These are phyloP conservation scores for Pseudeuparius sepicola DNA, from an alignment of 2,888 invertebrate species.

Conservation along the genomic window DNA sequence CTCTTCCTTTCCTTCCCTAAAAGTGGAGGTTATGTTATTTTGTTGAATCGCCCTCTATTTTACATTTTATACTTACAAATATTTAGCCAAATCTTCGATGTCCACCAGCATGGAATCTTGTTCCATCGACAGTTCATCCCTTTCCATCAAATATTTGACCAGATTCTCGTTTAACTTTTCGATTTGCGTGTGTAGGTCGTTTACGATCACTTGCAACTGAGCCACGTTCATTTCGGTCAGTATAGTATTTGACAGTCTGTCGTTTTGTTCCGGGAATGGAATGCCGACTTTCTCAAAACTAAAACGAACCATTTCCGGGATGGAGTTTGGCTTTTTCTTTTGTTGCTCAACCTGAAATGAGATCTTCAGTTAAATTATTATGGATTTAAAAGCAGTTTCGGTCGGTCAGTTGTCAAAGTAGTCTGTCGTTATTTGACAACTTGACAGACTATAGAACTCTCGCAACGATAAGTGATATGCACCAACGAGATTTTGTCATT, in stretches of 20 bases:
- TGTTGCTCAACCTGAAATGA: slow-evolving; percentile 53
- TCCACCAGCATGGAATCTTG: slow-evolving; percentile 97
- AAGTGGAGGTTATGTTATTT: slow-evolving; percentile 33
- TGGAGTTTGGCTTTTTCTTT: slow-evolving; percentile 64
- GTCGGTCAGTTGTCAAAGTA: too few species aligned
- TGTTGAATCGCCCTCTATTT: slow-evolving; percentile 43
- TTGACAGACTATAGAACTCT: too few species aligned
- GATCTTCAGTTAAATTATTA: too few species aligned
- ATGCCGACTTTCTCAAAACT: slow-evolving; percentile 75
- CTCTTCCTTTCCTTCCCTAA: slow-evolving; percentile 44
- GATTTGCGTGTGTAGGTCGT: slow-evolving; percentile 89
- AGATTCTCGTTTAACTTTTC: slow-evolving; percentile 85
- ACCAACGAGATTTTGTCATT: too few species aligned
- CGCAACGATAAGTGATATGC: too few species aligned
- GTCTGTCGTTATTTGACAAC: too few species aligned
- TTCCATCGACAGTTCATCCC: slow-evolving; percentile 95
- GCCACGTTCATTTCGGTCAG: slow-evolving; percentile 90
- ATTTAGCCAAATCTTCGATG: slow-evolving; percentile 89
- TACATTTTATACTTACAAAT: slow-evolving; percentile 60
- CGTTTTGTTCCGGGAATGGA: slow-evolving; percentile 70
- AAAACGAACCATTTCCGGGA: slow-evolving; percentile 75
- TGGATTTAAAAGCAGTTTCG: too few species aligned
- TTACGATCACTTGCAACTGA: slow-evolving; percentile 88
- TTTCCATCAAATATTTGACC: slow-evolving; percentile 79
- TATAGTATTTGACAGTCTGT: slow-evolving; percentile 73